A percentile compares a stretch with the other conserved stretches of the same genome.
These are phyloP conservation scores for Tetropium fuscum DNA, from an alignment of 2,888 invertebrate genomes.

Conservation along the genomic window DNA sequence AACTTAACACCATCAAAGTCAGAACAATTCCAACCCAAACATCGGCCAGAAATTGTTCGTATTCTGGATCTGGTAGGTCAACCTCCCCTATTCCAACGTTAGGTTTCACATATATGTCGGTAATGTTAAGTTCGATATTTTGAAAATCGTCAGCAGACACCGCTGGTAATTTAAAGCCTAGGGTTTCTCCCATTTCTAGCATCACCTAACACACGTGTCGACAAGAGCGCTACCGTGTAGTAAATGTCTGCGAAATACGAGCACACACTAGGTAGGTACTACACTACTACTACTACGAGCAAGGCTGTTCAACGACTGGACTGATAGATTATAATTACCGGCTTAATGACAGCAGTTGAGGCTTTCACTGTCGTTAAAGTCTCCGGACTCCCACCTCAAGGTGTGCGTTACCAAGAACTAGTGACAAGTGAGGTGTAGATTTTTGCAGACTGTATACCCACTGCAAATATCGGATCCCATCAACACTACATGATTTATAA, in stretches of 20 bases:
- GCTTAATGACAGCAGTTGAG: conserved; percentile 12
- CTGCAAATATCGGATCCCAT: too few species aligned
- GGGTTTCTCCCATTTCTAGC: conserved; percentile 42
- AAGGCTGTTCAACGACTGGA: conserved; percentile 14
- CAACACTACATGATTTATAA: too few species aligned
- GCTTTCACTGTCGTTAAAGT: conserved; percentile 52
- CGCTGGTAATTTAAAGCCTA: conserved; percentile 39
- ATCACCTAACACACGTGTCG: conserved; percentile 26
- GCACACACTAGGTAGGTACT: too few species aligned
- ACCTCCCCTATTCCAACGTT: conserved; percentile 35
- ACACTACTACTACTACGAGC: background rate
- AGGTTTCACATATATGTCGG: conserved; percentile 38
- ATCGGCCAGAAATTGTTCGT: conserved; percentile 71
- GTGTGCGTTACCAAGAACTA: conserved; percentile 18
- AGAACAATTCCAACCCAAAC: conserved; percentile 74
- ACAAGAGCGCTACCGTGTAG: background rate
- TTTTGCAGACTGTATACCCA: too few species aligned
- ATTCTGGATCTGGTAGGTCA: conserved; percentile 64
- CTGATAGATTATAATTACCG: conserved; percentile 8
- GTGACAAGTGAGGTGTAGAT: too few species aligned
- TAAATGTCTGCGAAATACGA: conserved; percentile 3
- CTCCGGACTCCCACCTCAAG: conserved; percentile 45
- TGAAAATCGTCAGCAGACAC: conserved; percentile 29
- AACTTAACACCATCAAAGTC: conserved; percentile 71
- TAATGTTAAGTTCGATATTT: conserved; percentile 42